Evolutionary conservation across 2,113 vertebrate genomes (phyloP), one percentile per base, ranked within the genome.

Genomic region (Hiodon alosoides): DNA sequence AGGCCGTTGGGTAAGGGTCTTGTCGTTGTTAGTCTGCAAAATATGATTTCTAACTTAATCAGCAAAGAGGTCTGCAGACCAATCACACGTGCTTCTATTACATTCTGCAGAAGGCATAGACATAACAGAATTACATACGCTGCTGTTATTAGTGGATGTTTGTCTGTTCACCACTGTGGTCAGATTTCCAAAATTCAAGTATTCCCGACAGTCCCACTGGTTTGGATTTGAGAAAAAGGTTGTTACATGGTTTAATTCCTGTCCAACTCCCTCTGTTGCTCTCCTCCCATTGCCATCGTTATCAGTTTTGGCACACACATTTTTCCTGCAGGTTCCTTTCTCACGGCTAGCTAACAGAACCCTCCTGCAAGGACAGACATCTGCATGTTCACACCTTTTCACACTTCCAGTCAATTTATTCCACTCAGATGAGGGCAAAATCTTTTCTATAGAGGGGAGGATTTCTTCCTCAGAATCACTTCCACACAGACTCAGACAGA

Each of bases 61-160:
- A 55, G 75, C 77, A 80, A 94, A 94, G 52, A 94, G 81, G 72
- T 93, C 93, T 3, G 87, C 89, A 65, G 91, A 94, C 90, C 89
- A 94, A 17, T 80, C 66, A 70, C 51, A 69, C 55, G 57, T 0
- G 53, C 73, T 16, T 2, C 59, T 14, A 73, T 69, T 46, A 46
- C 5, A 7, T 5, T 73, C 58, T 77, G 61, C 70, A 72, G 48
- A 17, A 54, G n/a, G 47, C 17, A 10, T 16, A 13, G 31, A 71
- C n/a, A 48, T 77, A 69, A 17, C n/a, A 70, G 11, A 4, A 2
- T 66, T 6, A 57, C 8, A 16, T 47, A 58, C 52, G 13, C 17
- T 13, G 50, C 53, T 11, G 10, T 71, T 65, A 17, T 51, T 14
- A 46, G 64, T 3, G 4, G 0, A 14, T 9, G 14, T 11, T 8